Base-by-base conservation (phyloP, 2,888 invertebrate species). In the Zele albiditarsus region DNA sequence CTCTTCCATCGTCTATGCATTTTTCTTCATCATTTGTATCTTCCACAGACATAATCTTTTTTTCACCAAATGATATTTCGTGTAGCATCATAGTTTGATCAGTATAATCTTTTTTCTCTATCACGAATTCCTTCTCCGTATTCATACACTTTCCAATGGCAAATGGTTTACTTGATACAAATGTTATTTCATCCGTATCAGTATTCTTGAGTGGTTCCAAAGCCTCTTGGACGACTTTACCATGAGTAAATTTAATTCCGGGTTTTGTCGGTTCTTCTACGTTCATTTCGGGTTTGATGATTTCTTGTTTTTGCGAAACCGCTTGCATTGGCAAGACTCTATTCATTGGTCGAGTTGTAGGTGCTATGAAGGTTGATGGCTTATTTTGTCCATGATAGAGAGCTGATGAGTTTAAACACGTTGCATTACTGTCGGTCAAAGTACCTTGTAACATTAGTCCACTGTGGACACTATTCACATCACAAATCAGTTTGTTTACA, bases 261-360 rank as follows among this genome's bases (percentile, higher is more conserved):
- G 86, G 86, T 73, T 88, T 88, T 3, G 83, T 86, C 0, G 85
- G 85, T 70, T 88, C 87, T 20, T 88, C 86, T 14, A 86, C 82
- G 12, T 68, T 76, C 16, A 84, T 80, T 23, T 86, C 84, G 0
- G 79, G 69, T 74, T 85, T 85, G 0, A 87, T 85, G 23, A 90
- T 87, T 75, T 89, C 84, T 60, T 91, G 91, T 82, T 92, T 92
- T 81, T 92, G 91, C 10, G 91, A 91, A 71, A 93, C 92, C 78
- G 94, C 93, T 83, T 95, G 95, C 91, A 95, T 93, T 12, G 95
- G 95, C 69, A 95, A 85, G 1, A 95, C 95, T 78, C 95, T 91
- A 85, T 94, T 95, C 91, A 95, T 95, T 58, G 95, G 95, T 75
- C 95, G 90, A 88, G 90, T 90, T 12, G 90, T 86, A 2, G 89